A percentile compares a stretch with the other conserved stretches of the same genome.
Conservation (phyloP, 2,113 vertebrate genomes). For the Ammodytes dubius region DNA sequence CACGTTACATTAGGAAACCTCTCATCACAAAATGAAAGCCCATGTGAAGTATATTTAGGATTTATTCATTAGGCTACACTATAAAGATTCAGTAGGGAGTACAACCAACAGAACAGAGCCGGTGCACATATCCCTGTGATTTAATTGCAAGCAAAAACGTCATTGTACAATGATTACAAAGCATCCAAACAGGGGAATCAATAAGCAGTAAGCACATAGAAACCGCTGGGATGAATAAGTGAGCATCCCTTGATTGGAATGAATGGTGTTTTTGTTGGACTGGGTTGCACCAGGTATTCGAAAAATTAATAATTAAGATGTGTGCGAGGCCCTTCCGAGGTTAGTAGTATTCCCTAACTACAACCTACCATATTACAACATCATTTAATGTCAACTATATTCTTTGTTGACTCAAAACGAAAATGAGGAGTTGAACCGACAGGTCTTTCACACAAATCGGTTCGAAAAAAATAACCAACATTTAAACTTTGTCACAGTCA, state of each 20-base stretch:
- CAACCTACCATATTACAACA: too few relatives aligned
- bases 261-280: not conserved
- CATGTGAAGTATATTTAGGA: not conserved
- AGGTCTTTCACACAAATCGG: too few relatives aligned
- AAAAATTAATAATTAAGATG: not conserved
- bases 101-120: not conserved
- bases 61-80: not conserved
- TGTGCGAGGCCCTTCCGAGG: not conserved
- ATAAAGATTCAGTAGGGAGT: not conserved
- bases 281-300: not conserved
- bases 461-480: too few relatives aligned
- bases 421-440: too few relatives aligned
- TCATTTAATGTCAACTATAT: too few relatives aligned
- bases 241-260: not conserved
- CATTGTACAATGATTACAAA: not conserved
- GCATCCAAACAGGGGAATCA: not conserved
- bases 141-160: not conserved
- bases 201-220: not conserved
- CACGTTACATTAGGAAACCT: conserved; percentile 1
- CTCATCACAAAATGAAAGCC: not conserved
- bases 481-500: too few relatives aligned
- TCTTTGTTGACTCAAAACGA: too few relatives aligned
- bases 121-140: not conserved
- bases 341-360: not conserved
- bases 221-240: not conserved